Percentiles rank a stretch among this genome's conserved stretches.
Conservation (phyloP, 1,140 invertebrate species). For the Zaprionus taronus region DNA sequence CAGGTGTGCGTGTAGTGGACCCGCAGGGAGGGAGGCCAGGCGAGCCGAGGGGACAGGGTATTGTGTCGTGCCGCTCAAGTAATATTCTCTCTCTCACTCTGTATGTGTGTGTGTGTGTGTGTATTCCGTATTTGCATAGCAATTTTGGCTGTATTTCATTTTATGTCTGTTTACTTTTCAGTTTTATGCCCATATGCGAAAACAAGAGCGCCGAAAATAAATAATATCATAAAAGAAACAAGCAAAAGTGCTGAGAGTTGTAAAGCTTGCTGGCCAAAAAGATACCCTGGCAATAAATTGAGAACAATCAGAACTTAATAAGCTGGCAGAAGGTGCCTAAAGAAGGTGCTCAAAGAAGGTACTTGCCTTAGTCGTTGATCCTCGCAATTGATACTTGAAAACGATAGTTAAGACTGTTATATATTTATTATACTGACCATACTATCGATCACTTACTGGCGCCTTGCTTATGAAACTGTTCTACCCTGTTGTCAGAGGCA, state of each 20-base stretch:
- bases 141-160: constrained; percentile 66
- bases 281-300: background rate
- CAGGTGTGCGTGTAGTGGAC: constrained; percentile 21
- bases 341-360: too few species aligned
- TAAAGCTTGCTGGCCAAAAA: background rate
- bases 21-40: background rate
- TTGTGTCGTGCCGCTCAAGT: constrained; percentile 27
- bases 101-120: too few species aligned
- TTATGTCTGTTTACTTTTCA: constrained; percentile 78
- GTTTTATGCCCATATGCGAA: constrained; percentile 79
- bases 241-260: background rate
- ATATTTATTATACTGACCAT: too few species aligned
- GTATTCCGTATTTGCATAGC: constrained; percentile 75
- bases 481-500: background rate
- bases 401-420: background rate
- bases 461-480: background rate
- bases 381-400: background rate
- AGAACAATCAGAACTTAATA: too few species aligned
- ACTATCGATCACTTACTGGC: too few species aligned
- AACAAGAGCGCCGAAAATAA: constrained; percentile 72
- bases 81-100: background rate
- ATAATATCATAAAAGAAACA: constrained; percentile 65
- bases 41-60: background rate
- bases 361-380: too few species aligned
- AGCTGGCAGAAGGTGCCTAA: too few species aligned